phyloP scores from a whole-genome alignment of 1,140 invertebrate species.

The Macrotrachela quadricornifera region DNA sequence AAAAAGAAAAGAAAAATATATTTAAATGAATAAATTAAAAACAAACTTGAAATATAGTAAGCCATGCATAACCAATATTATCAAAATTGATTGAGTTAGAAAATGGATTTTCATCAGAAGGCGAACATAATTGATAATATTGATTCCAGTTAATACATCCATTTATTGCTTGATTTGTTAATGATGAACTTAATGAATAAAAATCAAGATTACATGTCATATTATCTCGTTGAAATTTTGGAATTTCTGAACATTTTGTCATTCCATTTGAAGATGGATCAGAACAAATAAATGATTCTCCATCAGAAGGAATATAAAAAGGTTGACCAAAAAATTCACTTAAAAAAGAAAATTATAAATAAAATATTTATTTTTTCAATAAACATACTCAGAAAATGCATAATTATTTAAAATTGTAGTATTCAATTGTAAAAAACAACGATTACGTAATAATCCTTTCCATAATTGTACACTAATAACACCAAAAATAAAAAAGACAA shows the following conservation, averaged over 20 bases:
- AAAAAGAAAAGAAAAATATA: not conserved
- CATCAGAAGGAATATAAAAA: too few relatives aligned
- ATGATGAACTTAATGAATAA: constrained; percentile 6
- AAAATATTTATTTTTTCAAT: too few relatives aligned
- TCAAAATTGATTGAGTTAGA: constrained; percentile 92
- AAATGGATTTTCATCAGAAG: constrained; percentile 74
- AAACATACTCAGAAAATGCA: too few relatives aligned
- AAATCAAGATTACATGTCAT: not conserved
- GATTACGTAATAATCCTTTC: constrained; percentile 79
- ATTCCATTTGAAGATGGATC: too few relatives aligned
- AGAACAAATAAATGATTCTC: too few relatives aligned
- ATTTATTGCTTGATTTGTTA: constrained; percentile 10
- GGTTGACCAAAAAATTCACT: too few relatives aligned
- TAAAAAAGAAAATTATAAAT: too few relatives aligned
- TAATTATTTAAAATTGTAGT: constrained; percentile 9
- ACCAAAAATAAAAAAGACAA: constrained; percentile 99
- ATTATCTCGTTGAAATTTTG: too few relatives aligned
- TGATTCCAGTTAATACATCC: constrained; percentile 81
- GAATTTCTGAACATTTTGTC: too few relatives aligned
- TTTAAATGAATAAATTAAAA: not conserved
- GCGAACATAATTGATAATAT: constrained; percentile 72
- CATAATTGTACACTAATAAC: constrained; percentile 96
- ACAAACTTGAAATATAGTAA: too few relatives aligned
- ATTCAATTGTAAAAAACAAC: constrained; percentile 50
- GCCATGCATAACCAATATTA: constrained; percentile 33